Base-by-base conservation (phyloP, 2,888 invertebrate genomes). In the Meteorus colon region DNA sequence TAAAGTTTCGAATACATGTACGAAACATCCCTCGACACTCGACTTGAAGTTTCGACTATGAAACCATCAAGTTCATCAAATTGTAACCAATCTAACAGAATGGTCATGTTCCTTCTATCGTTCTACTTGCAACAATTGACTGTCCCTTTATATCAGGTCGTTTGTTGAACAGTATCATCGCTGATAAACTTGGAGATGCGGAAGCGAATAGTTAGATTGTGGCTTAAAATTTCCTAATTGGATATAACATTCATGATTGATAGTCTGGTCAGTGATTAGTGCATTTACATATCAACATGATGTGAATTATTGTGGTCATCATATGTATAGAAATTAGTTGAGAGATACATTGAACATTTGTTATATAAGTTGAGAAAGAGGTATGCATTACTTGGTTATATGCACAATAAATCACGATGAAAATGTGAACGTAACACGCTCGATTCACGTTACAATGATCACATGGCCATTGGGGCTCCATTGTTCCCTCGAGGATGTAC, bases 361-460 rank as follows among this genome's bases (percentile, higher is more conserved):
- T 19, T 29, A 60, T 60, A 24, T 19, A 60, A 55, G 5, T 60
- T 60, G 59, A 24, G 48, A 16, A 48, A 48, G 2, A 48, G 8
- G 14, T 31, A 5, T 27, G 12, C 14, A 62, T 62, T 27, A 62
- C 19, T 37, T 65, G 4, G 24, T 37, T 34, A 41, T 65, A n/a
- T 48, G n/a, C n/a, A 19, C 45, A 41, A 63, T 34, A 63, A 72
- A 72, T 72, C 72, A 72, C 72, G 63, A 63, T 29, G 45, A 19
- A 72, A 45, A 63, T 45, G 72, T 62, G 72, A n/a, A 63, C 48
- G 31, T 72, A 72, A 72, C 48, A 72, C 29, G 27, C 29, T 45
- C 45, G 48, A 72, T 63, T 72, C 48, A 62, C 37, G 71, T 71
- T 60, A 71, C 60, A 71, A 34, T 62, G 69, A 59, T 48, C 55